Base-by-base conservation (phyloP, 2,888 invertebrate species). In the Eupeodes luniger region DNA sequence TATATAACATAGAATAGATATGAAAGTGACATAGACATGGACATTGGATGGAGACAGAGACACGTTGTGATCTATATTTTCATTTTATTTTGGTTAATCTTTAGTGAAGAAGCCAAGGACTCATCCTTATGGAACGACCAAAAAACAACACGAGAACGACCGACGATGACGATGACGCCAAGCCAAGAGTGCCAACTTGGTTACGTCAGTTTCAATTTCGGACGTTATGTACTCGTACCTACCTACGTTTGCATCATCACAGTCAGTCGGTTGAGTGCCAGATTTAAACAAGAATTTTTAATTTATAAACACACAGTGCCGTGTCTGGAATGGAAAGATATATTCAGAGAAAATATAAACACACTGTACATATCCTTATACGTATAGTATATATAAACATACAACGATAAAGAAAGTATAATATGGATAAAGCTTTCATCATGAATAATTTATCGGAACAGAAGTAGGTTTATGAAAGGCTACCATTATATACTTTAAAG, bases 211-310 rank as follows among this genome's bases (percentile, higher is more conserved):
- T 81, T 78, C 62, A 77, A 79, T 79, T 82, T 79, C 69, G 78
- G 67, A 79, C 55, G 27, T 27, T 27, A 27, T 27, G 27, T 40
- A 19, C 19, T 19, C 19, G 19, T 19, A 40, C 40, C 9, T 40
- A 27, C 27, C 27, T 27, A 27, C 40, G 14, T 59, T 67, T 44
- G 64, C 53, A 55, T 69, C 59, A 55, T 62, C 47, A 11, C 49
- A 66, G 66, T 66, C 67, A 59, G 74, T 72, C 70, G 77, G 77
- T 51, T 34, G 77, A 78, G 62, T 79, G 82, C 53, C 75, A 51
- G 70, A 78, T 76, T 69, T 70, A 75, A 72, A 79, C 64, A 79
- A 53, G 83, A 79, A 82, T 82, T 76, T 82, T 86, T 82, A 86
- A 79, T 86, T 79, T 82, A 75, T 59, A 79, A 70, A 77, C 85